Percentiles rank a stretch among this genome's conserved stretches.
Evolutionary conservation across 2,888 invertebrate species (phyloP).

Genomic region (Neoscelio sp.): DNA sequence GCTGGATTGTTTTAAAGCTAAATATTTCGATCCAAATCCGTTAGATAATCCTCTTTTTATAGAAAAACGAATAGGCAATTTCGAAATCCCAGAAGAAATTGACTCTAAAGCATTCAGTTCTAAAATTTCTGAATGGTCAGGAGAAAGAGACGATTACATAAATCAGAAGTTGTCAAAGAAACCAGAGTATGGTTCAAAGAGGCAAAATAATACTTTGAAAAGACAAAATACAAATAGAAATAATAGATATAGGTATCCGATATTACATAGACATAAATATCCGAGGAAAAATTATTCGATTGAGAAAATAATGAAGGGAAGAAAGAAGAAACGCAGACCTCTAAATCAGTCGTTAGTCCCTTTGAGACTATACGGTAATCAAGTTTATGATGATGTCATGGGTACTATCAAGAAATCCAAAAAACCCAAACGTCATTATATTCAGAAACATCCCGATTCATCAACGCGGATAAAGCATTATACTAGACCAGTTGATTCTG

Average conservation of each 20-base stretch:
- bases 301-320: too few relatives aligned
- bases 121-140: slow-evolving; percentile 71
- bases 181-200: slow-evolving; percentile 71
- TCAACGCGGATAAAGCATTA: not conserved
- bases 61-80: slow-evolving; percentile 79
- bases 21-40: slow-evolving; percentile 89
- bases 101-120: slow-evolving; percentile 72
- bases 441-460: not conserved
- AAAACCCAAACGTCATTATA: slow-evolving; percentile 21
- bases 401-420: slow-evolving; percentile 78
- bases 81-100: slow-evolving; percentile 73
- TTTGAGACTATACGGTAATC: slow-evolving; percentile 73
- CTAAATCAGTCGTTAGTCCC: slow-evolving; percentile 39
- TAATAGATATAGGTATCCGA: not conserved
- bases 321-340: slow-evolving; percentile 30
- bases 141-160: slow-evolving; percentile 71
- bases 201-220: not conserved
- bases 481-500: not conserved
- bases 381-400: slow-evolving; percentile 81
- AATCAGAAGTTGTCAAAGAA: slow-evolving; percentile 72
- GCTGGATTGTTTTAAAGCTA: slow-evolving; percentile 89
- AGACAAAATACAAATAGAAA: slow-evolving; percentile 6
- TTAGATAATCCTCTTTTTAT: slow-evolving; percentile 89
- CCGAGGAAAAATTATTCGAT: not conserved
- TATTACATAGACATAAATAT: slow-evolving; percentile 5